These are phyloP conservation scores for Anarsia innoxiella DNA, from an alignment of 2,888 invertebrate genomes.

Conservation along the genomic window DNA sequence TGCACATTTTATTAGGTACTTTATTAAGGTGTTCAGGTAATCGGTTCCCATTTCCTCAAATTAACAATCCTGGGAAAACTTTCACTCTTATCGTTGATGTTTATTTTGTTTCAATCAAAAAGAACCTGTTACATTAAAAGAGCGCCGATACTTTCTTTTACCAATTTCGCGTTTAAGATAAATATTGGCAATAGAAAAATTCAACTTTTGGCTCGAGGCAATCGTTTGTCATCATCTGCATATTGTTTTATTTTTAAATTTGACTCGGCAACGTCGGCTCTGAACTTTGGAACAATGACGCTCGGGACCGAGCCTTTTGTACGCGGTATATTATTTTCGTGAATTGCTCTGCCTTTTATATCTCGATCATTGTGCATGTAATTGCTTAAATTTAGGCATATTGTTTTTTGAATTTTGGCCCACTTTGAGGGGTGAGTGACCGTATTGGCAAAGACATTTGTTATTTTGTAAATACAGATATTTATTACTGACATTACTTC, in stretches of 20 bases:
- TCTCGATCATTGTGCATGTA: slow-evolving; percentile 67
- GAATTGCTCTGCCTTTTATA: slow-evolving; percentile 47
- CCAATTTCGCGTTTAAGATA: too few species aligned
- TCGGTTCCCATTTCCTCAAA: too few species aligned
- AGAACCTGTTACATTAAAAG: too few species aligned
- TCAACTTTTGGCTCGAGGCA: slow-evolving; percentile 7
- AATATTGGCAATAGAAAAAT: slow-evolving; percentile 6
- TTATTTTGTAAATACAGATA: not conserved
- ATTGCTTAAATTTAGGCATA: slow-evolving; percentile 62
- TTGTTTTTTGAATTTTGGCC: slow-evolving; percentile 35
- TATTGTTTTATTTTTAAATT: slow-evolving; percentile 16
- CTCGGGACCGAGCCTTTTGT: slow-evolving; percentile 30
- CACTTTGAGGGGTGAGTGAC: not conserved
- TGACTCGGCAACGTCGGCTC: slow-evolving; percentile 2
- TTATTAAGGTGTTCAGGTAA: too few species aligned
- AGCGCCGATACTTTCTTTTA: too few species aligned
- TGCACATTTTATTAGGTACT: too few species aligned
- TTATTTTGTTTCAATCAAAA: too few species aligned
- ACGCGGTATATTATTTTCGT: slow-evolving; percentile 43
- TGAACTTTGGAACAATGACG: slow-evolving; percentile 11
- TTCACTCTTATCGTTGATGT: too few species aligned
- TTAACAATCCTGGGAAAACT: too few species aligned
- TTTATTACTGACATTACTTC: too few species aligned
- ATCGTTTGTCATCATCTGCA: slow-evolving; percentile 19
- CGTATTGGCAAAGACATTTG: not conserved